These are phyloP conservation scores for Pelecanus crispus DNA, from an alignment of 2,113 vertebrate genomes.

Conservation along the genomic window DNA sequence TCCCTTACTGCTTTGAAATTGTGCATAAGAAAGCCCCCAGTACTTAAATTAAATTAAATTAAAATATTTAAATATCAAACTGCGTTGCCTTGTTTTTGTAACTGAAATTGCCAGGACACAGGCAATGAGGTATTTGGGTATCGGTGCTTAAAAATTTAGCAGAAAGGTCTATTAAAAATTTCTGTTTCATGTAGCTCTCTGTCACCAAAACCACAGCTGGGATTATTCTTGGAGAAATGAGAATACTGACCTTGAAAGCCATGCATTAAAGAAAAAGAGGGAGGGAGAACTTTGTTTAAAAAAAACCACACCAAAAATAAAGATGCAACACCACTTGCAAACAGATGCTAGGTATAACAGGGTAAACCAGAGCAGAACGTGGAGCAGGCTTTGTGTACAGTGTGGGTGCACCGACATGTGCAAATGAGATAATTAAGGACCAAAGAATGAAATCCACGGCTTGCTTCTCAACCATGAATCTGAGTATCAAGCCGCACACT, in stretches of 20 bases:
- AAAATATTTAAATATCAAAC: not conserved
- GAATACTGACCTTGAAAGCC: not conserved
- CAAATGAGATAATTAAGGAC: not conserved
- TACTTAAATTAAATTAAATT: not conserved
- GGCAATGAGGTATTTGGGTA: not conserved
- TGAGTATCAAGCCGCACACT: not conserved
- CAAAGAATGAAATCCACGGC: not conserved
- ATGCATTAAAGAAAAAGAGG: not conserved
- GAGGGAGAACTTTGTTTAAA: not conserved
- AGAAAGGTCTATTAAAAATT: not conserved
- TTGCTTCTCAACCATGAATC: not conserved
- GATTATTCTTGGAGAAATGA: not conserved
- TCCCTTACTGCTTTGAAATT: not conserved
- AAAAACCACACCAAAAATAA: not conserved
- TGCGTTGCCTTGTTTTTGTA: not conserved
- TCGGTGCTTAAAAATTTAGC: not conserved
- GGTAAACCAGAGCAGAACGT: not conserved
- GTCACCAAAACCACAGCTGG: not conserved
- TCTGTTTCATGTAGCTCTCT: not conserved
- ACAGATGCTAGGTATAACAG: not conserved
- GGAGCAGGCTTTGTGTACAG: not conserved
- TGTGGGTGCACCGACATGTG: not conserved
- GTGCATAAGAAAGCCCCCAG: not conserved
- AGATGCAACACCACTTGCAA: not conserved
- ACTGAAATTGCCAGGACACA: not conserved